Percentiles rank a stretch among this genome's conserved stretches.
These are phyloP conservation scores for Halcyon senegalensis DNA, from an alignment of 2,113 vertebrate genomes.

Conservation along the genomic window DNA sequence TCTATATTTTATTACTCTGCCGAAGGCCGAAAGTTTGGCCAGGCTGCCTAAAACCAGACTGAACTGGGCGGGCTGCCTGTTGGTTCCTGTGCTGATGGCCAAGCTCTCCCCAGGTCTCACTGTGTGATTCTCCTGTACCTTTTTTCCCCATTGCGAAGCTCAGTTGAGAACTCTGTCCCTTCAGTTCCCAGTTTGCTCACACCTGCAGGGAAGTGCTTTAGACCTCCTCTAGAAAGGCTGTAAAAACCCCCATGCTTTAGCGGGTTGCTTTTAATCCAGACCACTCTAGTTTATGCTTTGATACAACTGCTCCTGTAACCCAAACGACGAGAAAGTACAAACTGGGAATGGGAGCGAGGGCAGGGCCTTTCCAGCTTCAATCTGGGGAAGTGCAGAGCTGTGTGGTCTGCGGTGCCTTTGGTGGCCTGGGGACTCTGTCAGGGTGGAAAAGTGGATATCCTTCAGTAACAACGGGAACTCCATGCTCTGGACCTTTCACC, in stretches of 20 bases:
- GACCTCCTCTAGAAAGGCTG: neutral
- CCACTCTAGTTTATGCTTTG: neutral
- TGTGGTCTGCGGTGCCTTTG: fast-evolving
- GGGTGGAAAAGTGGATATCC: neutral
- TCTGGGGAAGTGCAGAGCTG: neutral
- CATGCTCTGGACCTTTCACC: fast-evolving
- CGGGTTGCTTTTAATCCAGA: neutral
- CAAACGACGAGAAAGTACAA: neutral
- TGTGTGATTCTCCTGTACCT: neutral
- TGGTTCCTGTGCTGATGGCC: neutral
- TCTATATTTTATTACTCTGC: neutral
- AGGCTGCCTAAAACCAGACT: neutral
- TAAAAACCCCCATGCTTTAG: neutral
- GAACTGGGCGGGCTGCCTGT: neutral
- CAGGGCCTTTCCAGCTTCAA: neutral
- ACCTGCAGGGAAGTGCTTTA: neutral
- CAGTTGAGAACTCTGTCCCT: neutral
- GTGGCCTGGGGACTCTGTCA: neutral
- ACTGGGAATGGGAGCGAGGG: neutral
- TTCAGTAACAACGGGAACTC: fast-evolving
- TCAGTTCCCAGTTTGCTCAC: neutral
- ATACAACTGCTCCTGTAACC: neutral
- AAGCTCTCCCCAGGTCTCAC: neutral
- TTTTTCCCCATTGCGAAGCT: neutral
- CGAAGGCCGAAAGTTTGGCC: neutral